These are phyloP conservation scores for Drosophila fuyamai DNA, from an alignment of 1,140 invertebrate species.

Conservation along the genomic window DNA sequence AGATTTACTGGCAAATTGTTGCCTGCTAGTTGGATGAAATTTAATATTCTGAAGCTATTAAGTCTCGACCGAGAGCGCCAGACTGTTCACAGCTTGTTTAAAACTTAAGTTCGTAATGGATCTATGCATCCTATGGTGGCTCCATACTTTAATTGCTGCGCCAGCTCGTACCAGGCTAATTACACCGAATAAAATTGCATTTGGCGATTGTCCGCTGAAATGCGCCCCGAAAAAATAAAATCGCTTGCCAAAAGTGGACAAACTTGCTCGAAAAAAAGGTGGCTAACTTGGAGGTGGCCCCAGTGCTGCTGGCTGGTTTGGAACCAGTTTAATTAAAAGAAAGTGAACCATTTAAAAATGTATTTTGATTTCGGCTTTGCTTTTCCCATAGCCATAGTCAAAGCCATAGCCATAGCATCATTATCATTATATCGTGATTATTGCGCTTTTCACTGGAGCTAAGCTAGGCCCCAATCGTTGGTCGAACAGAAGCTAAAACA, in stretches of 20 bases:
- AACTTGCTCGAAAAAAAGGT: constrained; percentile 38
- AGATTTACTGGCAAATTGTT: constrained; percentile 13
- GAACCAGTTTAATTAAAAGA: constrained; percentile 80
- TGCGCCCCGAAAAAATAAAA: constrained; percentile 7
- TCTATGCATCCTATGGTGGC: constrained; percentile 1
- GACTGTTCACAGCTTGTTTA: constrained; percentile 19
- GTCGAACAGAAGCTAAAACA: constrained; percentile 38
- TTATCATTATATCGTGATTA: constrained; percentile 66
- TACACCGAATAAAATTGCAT: constrained; percentile 41
- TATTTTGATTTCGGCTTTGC: constrained; percentile 45
- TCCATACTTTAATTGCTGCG: constrained; percentile 8
- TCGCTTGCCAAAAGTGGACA: constrained; percentile 40
- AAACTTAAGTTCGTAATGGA: constrained; percentile 16
- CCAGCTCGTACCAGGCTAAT: constrained; percentile 28
- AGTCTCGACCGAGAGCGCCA: not conserved
- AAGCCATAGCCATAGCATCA: constrained; percentile 16
- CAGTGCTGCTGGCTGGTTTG: constrained; percentile 25
- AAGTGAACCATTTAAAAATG: constrained; percentile 77
- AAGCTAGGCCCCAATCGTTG: not conserved
- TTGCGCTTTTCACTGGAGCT: constrained; percentile 48
- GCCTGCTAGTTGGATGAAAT: constrained; percentile 5
- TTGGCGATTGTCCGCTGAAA: constrained; percentile 34
- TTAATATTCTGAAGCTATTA: constrained; percentile 17
- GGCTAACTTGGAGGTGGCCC: constrained; percentile 22
- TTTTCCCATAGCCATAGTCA: constrained; percentile 27